Conservation (phyloP, 2,113 vertebrate genomes). For the Nycticebus coucang region DNA sequence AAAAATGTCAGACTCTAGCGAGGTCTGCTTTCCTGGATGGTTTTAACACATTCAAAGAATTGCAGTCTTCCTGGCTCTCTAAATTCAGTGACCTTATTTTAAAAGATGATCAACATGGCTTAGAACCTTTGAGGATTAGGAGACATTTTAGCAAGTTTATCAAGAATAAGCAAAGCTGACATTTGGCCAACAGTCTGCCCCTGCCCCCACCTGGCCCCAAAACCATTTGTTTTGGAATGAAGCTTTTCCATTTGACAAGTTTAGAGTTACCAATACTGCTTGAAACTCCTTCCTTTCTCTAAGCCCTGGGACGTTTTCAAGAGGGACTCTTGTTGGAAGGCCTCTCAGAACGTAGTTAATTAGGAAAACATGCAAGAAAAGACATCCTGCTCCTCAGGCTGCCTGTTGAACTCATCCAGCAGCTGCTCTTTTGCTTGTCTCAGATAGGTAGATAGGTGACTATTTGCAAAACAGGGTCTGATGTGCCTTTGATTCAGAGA, state of each 20-base stretch:
- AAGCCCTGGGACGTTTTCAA: conserved; percentile 43
- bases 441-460: conserved; percentile 38
- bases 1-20: neutral
- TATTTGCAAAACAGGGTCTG: conserved; percentile 8
- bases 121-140: conserved; percentile 76
- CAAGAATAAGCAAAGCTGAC: conserved; percentile 80
- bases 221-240: conserved; percentile 56
- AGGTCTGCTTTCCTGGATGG: neutral
- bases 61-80: conserved; percentile 49
- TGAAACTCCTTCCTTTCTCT: conserved; percentile 4
- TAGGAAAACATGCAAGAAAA: conserved; percentile 48
- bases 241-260: conserved; percentile 56
- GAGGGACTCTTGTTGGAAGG: conserved; percentile 6
- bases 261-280: conserved; percentile 54
- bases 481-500: conserved; percentile 29
- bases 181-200: conserved; percentile 67
- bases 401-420: neutral
- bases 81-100: conserved; percentile 81
- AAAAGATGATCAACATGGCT: conserved; percentile 75
- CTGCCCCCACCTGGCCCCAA: neutral
- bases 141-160: conserved; percentile 79
- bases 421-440: conserved; percentile 8
- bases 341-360: conserved; percentile 46
- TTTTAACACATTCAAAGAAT: neutral
- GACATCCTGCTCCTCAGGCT: neutral